Evolutionary conservation across 2,888 invertebrate species (phyloP).

Genomic region (Labia minor): DNA sequence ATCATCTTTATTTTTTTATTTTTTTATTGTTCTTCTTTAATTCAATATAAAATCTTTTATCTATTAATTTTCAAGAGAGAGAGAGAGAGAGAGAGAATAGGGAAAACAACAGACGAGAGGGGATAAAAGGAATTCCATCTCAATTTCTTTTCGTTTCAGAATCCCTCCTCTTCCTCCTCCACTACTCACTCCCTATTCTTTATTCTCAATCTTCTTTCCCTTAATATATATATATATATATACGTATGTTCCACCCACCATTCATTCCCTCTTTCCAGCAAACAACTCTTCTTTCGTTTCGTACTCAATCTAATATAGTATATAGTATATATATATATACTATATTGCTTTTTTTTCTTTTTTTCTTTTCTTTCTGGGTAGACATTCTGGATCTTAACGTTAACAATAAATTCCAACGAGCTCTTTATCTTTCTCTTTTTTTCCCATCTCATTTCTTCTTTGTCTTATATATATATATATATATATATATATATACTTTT

Average conservation of each 20-base stretch:
- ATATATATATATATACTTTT: too few species aligned
- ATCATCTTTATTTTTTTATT: neutral
- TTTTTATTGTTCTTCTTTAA: too few species aligned
- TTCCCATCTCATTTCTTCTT: too few species aligned
- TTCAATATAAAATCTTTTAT: too few species aligned
- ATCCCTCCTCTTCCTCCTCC: slow-evolving; percentile 8
- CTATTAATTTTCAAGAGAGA: too few species aligned
- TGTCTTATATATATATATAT: too few species aligned
- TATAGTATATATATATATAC: too few species aligned
- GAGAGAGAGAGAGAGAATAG: slow-evolving; percentile 25
- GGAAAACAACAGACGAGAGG: slow-evolving; percentile 25
- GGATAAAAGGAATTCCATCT: slow-evolving; percentile 18
- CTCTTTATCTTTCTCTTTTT: slow-evolving; percentile 8
- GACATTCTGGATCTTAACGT: neutral
- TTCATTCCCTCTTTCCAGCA: neutral
- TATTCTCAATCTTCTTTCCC: neutral
- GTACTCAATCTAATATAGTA: slow-evolving; percentile 15
- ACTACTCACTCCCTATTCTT: neutral
- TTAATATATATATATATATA: too few species aligned
- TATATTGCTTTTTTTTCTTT: neutral
- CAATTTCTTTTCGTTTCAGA: too few species aligned
- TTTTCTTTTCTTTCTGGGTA: neutral
- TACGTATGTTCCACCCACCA: too few species aligned
- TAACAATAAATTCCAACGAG: slow-evolving; percentile 15
- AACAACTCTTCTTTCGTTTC: neutral